Evolutionary conservation across 2,797 vertebrate species (phyloP), one percentile per base, ranked within the genome.

Genomic region (Chiroxiphia lanceolata): DNA sequence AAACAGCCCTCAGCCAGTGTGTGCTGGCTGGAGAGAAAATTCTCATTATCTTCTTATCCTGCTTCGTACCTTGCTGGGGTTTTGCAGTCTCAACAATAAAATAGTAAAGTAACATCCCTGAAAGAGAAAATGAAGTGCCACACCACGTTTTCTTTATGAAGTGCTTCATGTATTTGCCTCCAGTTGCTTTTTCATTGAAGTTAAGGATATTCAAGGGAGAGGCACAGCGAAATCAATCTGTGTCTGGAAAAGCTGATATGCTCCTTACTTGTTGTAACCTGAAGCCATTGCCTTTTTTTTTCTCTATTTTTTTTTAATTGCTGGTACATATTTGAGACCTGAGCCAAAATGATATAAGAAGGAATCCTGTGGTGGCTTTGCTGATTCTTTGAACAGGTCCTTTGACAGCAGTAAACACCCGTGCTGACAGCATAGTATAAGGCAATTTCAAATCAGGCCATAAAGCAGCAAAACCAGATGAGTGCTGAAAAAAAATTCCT

Each of bases 261-360:
- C 50, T 95, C 53, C 86, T 89, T 90, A 74, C 86, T 94, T 93
- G 31, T 70, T 89, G 94, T 95, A 94, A 96, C 91, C 90, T 87
- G 94, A 96, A 94, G 83, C 88, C 9, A 16, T 27, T 75, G 45
- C 53, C 83, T 60, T 71, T 10, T 54, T 83, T 70, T 60, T 19
- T 68, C 5, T 42, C 15, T 33, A 13, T 40, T 33, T 38, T 56
- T 74, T 78, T 72, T 44, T 26, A 86, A 93, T 93, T 94, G 89
- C 93, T 94, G 42, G 44, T 89, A 95, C 75, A 80, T 93, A 87
- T 77, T 94, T 89, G 83, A 93, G 90, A 94, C 42, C 50, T 78
- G 88, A 92, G 91, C 94, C 94, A 96, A 94, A 96, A 92, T 40
- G 7, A 94, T 89, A 87, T 65, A 45, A 91, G 61, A 87, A 94